Evolutionary conservation across 2,888 invertebrate genomes (phyloP).

Genomic region (Melinaea menophilus): DNA sequence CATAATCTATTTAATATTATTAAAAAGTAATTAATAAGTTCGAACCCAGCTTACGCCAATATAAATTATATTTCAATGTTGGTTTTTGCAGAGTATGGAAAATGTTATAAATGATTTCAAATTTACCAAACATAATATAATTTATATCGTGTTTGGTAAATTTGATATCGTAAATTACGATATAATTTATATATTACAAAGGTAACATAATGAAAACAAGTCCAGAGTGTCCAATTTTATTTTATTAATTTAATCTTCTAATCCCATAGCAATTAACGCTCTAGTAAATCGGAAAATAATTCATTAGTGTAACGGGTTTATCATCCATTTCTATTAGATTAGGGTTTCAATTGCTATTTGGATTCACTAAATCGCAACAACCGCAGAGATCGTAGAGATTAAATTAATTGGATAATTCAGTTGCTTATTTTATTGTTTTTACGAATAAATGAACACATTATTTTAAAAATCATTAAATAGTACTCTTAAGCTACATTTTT

Average conservation of each 20-base stretch:
- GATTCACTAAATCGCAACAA: constrained; percentile 17
- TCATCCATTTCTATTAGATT: constrained; percentile 27
- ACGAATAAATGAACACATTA: not conserved
- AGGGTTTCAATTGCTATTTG: constrained; percentile 27
- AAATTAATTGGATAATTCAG: constrained; percentile 5
- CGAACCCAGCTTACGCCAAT: too few species aligned
- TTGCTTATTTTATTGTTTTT: not conserved
- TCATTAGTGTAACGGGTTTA: constrained; percentile 34
- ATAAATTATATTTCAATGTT: too few species aligned
- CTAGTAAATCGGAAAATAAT: constrained; percentile 44
- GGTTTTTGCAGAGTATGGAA: too few species aligned
- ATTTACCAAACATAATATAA: too few species aligned
- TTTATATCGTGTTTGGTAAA: too few species aligned
- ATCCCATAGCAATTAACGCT: constrained; percentile 41
- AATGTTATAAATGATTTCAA: too few species aligned
- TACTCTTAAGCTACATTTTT: not conserved
- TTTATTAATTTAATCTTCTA: constrained; percentile 25
- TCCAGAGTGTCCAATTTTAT: not conserved
- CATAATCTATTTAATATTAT: too few species aligned
- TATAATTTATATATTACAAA: not conserved
- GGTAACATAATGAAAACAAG: not conserved
- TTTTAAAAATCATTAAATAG: not conserved
- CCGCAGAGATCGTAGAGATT: not conserved
- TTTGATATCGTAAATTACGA: too few species aligned
- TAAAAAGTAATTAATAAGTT: too few species aligned